These are phyloP conservation scores for Thunnus maccoyii DNA, from an alignment of 2,113 vertebrate species.

Conservation along the genomic window DNA sequence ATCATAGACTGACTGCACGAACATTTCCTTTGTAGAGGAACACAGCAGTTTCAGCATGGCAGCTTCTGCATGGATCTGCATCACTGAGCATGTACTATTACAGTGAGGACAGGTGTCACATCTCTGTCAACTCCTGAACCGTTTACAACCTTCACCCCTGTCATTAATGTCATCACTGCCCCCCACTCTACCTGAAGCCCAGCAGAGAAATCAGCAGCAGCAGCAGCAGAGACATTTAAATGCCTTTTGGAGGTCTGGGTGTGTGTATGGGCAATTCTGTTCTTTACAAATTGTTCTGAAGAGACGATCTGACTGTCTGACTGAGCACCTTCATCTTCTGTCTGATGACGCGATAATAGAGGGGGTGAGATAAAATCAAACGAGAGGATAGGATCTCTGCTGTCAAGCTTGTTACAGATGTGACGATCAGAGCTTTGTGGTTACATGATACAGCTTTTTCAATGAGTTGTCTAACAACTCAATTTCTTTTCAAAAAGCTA, in stretches of 20 bases:
- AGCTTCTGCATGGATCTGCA: conserved; percentile 1
- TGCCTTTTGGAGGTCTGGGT: background rate
- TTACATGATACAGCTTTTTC: conserved; percentile 4
- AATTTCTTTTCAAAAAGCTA: background rate
- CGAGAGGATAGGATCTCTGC: background rate
- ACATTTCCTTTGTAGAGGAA: background rate
- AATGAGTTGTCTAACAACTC: background rate
- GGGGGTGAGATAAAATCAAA: conserved; percentile 40
- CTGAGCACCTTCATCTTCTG: conserved; percentile 4
- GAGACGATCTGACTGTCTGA: conserved; percentile 13
- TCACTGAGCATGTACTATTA: conserved; percentile 8
- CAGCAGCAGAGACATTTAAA: background rate
- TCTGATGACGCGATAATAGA: conserved; percentile 22
- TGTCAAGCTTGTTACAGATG: background rate
- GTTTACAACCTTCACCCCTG: conserved; percentile 11
- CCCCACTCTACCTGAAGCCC: conserved; percentile 9
- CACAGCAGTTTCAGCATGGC: conserved; percentile 15
- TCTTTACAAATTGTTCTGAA: conserved; percentile 15
- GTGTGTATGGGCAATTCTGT: conserved; percentile 4
- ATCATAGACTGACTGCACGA: background rate
- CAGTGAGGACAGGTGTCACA: conserved; percentile 21
- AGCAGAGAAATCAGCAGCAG: background rate
- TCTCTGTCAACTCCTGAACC: background rate
- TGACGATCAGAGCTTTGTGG: conserved; percentile 14
- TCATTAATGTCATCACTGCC: conserved; percentile 20